Base-by-base conservation (phyloP, 2,888 invertebrate genomes). In the Galerucella pusilla region DNA sequence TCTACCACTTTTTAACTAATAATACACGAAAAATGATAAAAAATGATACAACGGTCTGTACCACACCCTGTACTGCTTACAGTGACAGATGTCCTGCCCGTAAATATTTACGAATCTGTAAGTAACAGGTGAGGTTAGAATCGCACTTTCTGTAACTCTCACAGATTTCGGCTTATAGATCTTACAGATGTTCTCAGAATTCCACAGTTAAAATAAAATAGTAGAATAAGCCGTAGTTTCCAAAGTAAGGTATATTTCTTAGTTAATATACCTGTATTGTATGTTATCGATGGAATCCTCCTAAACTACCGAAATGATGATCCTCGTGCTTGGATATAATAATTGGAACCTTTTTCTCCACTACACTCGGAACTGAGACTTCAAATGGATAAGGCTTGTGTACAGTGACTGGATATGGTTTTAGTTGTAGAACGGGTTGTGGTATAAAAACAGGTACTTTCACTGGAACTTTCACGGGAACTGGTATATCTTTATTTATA, bases 281-380 rank as follows among this genome's bases (percentile, higher is more conserved):
- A 14, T 1, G 2, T 16, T 46, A 42, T 70, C 52, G n/a, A 65
- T 67, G 66, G 25, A 72, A 75, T 20, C 75, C 77, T 61, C 73
- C 72, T 54, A 61, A 75, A 63, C 52, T 49, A 35, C 60, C 7
- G 68, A 74, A 78, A 57, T 79, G 75, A 65, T 80, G 81, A 71
- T 85, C 81, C 67, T 83, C 78, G 66, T 83, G 82, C 68, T 83
- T 80, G 59, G 85, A 81, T 4, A 84, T 77, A 73, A 82, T 78
- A 57, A 88, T 83, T 11, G 87, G 88, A 12, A 90, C 88, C 70
- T 90, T 90, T 80, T 90, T 89, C 76, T 91, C 90, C 0, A 93
- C 89, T 71, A 89, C 85, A 12, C 92, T 90, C 0, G 92, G 92
- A 0, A 90, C 90, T 0, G 91, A 90, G 2, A 92, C 91, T n/a